Percentiles rank a stretch among this genome's conserved stretches.
These are phyloP conservation scores for Nomia melanderi DNA, from an alignment of 1,140 invertebrate genomes.

Conservation along the genomic window DNA sequence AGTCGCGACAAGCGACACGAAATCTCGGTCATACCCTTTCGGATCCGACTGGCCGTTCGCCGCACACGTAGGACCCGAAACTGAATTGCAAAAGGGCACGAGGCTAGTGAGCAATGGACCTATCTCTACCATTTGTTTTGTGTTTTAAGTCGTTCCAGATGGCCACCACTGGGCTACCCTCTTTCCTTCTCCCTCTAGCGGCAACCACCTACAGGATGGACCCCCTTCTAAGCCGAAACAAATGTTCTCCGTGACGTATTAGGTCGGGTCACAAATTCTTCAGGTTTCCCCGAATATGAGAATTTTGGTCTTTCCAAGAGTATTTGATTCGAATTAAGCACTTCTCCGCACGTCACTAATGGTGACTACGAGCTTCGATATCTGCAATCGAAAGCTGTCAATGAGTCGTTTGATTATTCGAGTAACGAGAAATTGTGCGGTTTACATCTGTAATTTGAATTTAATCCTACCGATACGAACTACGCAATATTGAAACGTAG, in stretches of 20 bases:
- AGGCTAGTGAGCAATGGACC: conserved; percentile 3
- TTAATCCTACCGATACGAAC: no score
- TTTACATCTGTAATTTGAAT: no score
- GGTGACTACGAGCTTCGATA: no score
- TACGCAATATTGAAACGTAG: no score
- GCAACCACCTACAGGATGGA: conserved; percentile 20
- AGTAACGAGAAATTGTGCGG: no score
- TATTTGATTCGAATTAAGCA: no score
- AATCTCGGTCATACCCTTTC: background rate
- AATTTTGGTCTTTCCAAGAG: no score
- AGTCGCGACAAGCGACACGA: background rate
- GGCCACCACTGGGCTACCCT: conserved; percentile 37
- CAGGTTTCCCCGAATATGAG: no score
- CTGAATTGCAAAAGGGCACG: conserved; percentile 9
- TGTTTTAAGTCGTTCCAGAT: conserved; percentile 77
- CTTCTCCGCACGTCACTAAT: no score
- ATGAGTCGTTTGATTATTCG: no score
- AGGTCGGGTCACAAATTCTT: no score
- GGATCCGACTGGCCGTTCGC: conserved; percentile 60
- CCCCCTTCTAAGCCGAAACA: conserved; percentile 67
- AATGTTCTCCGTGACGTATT: conserved; percentile 58
- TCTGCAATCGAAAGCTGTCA: no score
- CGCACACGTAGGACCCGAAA: conserved; percentile 59
- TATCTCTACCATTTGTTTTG: conserved; percentile 28
- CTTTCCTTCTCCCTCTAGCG: background rate